These are phyloP conservation scores for Tretioscincus oriximinensis DNA, from an alignment of 2,113 vertebrate species.

Conservation along the genomic window DNA sequence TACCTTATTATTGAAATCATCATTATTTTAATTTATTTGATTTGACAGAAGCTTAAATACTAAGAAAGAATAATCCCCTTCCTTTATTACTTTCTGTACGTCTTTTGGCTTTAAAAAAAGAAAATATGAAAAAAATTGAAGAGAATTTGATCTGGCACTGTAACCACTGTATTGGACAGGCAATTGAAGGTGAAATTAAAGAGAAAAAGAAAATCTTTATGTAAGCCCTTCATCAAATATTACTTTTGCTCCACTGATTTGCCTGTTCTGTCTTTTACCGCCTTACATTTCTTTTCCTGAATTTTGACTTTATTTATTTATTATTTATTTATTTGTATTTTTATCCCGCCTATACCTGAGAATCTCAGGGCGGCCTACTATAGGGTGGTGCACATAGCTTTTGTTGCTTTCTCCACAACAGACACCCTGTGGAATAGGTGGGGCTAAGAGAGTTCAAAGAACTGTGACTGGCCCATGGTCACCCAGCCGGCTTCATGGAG, in stretches of 20 bases:
- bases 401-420: too few species aligned
- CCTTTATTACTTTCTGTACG: background rate
- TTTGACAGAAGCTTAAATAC: background rate
- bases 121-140: background rate
- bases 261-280: background rate
- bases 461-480: too few species aligned
- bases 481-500: too few species aligned
- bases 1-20: too few species aligned
- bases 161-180: conserved; percentile 8
- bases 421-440: too few species aligned
- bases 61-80: background rate
- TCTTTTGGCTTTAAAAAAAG: background rate
- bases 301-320: too few species aligned
- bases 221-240: conserved; percentile 12
- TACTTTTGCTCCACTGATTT: conserved; percentile 14
- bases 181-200: conserved; percentile 15
- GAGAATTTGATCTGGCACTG: background rate
- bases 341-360: too few species aligned
- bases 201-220: background rate
- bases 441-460: too few species aligned
- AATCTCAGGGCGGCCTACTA: too few species aligned
- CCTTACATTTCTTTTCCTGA: conserved; percentile 15
- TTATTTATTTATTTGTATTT: too few species aligned
- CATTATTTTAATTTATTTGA: background rate
- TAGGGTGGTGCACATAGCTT: too few species aligned